Base-by-base conservation (phyloP, 30 jellyfish, hydroid and myxozoan species). In the Mastigias papua region DNA sequence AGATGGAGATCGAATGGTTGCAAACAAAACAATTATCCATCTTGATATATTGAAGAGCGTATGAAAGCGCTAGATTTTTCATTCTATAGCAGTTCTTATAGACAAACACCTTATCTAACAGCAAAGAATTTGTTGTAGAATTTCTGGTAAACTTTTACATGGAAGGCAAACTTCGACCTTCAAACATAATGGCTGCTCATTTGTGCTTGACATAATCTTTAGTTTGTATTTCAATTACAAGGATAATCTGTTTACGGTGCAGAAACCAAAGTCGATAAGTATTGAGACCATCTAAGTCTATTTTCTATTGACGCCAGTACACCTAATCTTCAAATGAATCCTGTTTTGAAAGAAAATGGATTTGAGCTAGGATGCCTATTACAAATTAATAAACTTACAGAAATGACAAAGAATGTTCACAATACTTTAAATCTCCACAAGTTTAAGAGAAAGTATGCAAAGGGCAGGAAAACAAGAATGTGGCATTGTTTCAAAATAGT, bases 291-390 rank as follows among this genome's bases (percentile, higher is more conserved):
- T 21, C 68, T 72, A 72, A 72, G 68, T 22, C 83, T 28, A 72
- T 72, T 72, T 23, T 33, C 48, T 33, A 25, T 7, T 35, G 83
- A 23, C 83, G 83, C 83, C 83, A 23, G 34, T 21, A 16, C n/a
- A 7, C 34, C 34, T 72, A 72, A 72, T 72, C 83, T 29, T 21
- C 42, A 33, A 34, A 16, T 42, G 65, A 72, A 72, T 72, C 83
- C 35, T 34, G 25, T 72, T 72, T 72, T 3, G 21, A 35, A 20
- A 33, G 83, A 72, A 72, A 72, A 34, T 17, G 83, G 74, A 23
- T 23, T 63, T 63, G 37, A 7, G 21, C 74, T 19, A 27, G 37
- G 74, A 63, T 63, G 74, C 74, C 74, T 27, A 63, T 15, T 63
- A 27, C 74, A 23, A 63, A 1, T 27, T 63, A 27, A 63, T 63